phyloP scores from a whole-genome alignment of 2,113 vertebrate genomes.

The Catharus bicknelli region DNA sequence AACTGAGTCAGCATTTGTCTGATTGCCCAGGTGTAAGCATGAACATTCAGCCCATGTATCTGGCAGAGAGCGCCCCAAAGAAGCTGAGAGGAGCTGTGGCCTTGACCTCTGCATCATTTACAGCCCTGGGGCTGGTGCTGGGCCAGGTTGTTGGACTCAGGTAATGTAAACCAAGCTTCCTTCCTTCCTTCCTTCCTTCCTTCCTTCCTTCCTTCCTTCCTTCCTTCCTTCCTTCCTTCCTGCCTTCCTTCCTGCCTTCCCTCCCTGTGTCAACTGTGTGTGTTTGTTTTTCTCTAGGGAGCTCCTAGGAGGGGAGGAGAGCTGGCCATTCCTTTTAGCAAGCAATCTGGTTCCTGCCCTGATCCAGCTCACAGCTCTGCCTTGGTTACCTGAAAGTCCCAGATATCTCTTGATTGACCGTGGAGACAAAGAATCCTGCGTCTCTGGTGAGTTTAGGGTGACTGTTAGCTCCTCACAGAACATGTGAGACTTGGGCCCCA shows the following conservation, averaged over 20 bases:
- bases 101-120: constrained; percentile 85
- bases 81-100: constrained; percentile 83
- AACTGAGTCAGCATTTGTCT: constrained; percentile 2
- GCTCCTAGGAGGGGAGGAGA: constrained; percentile 81
- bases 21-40: constrained; percentile 84
- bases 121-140: constrained; percentile 84
- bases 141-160: constrained; percentile 88
- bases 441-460: constrained; percentile 74
- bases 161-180: constrained; percentile 48
- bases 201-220: no score
- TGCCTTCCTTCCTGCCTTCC: no score
- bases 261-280: background rate
- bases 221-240: background rate
- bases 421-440: constrained; percentile 83
- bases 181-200: background rate
- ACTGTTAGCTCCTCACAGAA: background rate
- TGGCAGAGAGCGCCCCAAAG: constrained; percentile 89
- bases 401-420: constrained; percentile 89
- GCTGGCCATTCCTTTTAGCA: constrained; percentile 87
- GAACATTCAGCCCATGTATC: constrained; percentile 93
- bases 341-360: constrained; percentile 85
- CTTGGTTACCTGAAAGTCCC: constrained; percentile 90
- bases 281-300: constrained; percentile 73
- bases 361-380: constrained; percentile 85
- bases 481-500: background rate